phyloP scores from a whole-genome alignment of 1,140 invertebrate species.

The Drosophila repletoides region DNA sequence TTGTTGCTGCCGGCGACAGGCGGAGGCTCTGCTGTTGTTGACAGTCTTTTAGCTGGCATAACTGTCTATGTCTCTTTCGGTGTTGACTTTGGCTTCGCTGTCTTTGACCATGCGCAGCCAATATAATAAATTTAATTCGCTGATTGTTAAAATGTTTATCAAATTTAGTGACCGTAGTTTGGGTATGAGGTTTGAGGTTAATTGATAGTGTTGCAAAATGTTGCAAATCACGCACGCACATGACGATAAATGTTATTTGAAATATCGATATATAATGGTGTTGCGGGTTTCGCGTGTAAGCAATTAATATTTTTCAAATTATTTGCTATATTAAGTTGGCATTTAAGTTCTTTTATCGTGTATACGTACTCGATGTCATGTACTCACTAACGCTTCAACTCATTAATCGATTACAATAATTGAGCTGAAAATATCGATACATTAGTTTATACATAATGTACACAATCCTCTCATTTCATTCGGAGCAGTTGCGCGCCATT shows the following conservation, averaged over 20 bases:
- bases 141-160: slow-evolving; percentile 4
- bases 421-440: no score
- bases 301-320: no score
- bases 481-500: no score
- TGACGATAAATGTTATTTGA: slow-evolving; percentile 11
- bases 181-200: slow-evolving; percentile 41
- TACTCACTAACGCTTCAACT: no score
- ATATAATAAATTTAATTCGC: not conserved
- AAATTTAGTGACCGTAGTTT: not conserved
- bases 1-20: slow-evolving; percentile 28
- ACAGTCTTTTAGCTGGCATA: slow-evolving; percentile 60
- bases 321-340: no score
- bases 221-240: not conserved
- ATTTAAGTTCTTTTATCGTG: no score
- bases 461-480: no score
- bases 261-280: not conserved
- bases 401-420: no score
- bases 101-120: slow-evolving; percentile 19
- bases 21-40: slow-evolving; percentile 16
- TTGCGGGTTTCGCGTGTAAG: no score
- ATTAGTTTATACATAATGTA: no score
- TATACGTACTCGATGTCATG: no score
- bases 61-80: not conserved
- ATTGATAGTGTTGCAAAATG: slow-evolving; percentile 13
- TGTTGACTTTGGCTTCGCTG: slow-evolving; percentile 3